Conservation (phyloP, 2,113 vertebrate species). For the Scartelaos histophorus region DNA sequence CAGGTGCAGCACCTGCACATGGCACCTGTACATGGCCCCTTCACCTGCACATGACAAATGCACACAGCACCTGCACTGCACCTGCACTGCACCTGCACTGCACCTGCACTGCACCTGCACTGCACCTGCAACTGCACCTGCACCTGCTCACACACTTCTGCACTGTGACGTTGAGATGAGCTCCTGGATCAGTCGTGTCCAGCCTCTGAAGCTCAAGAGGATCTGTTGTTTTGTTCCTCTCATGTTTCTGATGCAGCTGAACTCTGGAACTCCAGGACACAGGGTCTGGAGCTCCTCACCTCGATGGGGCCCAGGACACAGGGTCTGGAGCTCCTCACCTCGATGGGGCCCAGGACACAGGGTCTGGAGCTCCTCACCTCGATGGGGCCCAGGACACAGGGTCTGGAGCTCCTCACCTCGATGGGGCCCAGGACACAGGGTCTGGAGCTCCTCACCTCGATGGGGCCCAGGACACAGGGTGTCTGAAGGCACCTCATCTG, state of each 20-base stretch:
- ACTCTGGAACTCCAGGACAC: neutral
- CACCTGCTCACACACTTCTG: slow-evolving; percentile 26
- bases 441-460: no score
- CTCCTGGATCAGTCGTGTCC: neutral
- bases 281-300: neutral
- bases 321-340: no score
- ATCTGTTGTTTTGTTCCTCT: slow-evolving; percentile 22
- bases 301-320: neutral
- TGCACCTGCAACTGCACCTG: neutral
- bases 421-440: no score
- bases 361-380: no score
- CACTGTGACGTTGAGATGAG: slow-evolving; percentile 28
- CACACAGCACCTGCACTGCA: no score
- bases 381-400: no score
- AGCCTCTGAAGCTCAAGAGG: slow-evolving; percentile 65
- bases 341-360: no score
- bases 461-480: neutral
- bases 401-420: no score
- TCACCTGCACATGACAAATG: no score
- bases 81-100: no score
- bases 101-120: slow-evolving; percentile 27
- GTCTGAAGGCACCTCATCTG: neutral
- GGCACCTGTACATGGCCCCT: slow-evolving; percentile 5
- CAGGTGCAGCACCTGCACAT: slow-evolving; percentile 36
- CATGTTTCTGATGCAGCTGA: slow-evolving; percentile 49